Conservation (phyloP, 2,797 vertebrate genomes). For the Chelon auratus region DNA sequence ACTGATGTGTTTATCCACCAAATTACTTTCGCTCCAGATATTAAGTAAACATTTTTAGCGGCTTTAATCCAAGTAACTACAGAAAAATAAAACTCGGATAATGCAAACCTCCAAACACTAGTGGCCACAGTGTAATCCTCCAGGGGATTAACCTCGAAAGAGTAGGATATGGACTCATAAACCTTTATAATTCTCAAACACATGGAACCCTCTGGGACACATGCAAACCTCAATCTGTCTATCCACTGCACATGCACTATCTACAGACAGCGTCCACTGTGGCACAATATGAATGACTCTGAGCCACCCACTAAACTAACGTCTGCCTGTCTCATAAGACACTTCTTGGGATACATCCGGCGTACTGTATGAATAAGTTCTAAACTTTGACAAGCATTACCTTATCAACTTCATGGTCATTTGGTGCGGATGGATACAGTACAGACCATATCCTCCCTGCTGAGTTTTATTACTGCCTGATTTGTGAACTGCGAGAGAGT, state of each 20-base stretch:
- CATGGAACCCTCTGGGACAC: slow-evolving; percentile 63
- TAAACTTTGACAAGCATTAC: slow-evolving; percentile 1
- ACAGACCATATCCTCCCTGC: slow-evolving; percentile 6
- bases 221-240: slow-evolving; percentile 75
- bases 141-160: slow-evolving; percentile 74
- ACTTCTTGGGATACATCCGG: slow-evolving; percentile 11
- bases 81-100: slow-evolving; percentile 21
- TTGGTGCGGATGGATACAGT: slow-evolving; percentile 1
- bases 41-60: slow-evolving; percentile 8
- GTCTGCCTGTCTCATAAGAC: slow-evolving; percentile 5
- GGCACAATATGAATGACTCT: slow-evolving; percentile 25
- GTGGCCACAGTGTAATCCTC: slow-evolving; percentile 66
- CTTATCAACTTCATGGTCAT: slow-evolving; percentile 21
- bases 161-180: slow-evolving; percentile 76
- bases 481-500: slow-evolving; percentile 33
- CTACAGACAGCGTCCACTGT: slow-evolving; percentile 8
- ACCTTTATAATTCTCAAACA: slow-evolving; percentile 76
- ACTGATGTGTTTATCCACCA: slow-evolving; percentile 4
- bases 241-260: slow-evolving; percentile 24
- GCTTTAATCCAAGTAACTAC: slow-evolving; percentile 31
- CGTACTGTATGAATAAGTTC: neutral
- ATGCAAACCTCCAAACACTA: slow-evolving; percentile 52
- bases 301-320: slow-evolving; percentile 12
- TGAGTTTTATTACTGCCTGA: slow-evolving; percentile 39
- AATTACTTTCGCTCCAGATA: slow-evolving; percentile 9